Evolutionary conservation across 37 sponge, comb jelly and placozoan species (phyloP).

Genomic region (Cladorhizidae sp.): DNA sequence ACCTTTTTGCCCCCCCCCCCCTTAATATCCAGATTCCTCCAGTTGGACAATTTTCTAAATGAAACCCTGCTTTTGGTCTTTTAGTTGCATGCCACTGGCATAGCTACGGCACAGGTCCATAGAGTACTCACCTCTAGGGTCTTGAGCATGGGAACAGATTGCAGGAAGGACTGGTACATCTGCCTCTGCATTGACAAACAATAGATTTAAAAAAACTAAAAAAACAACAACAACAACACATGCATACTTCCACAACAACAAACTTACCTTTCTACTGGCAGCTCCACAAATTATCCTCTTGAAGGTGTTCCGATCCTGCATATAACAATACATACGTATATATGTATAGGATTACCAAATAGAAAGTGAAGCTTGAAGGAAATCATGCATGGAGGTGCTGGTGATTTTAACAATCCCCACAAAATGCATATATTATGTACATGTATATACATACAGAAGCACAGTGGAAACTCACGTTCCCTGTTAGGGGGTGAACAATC

Average conservation of each 20-base stretch:
- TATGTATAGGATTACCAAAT: too few relatives aligned
- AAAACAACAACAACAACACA: background rate
- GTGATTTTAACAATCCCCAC: too few relatives aligned
- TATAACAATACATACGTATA: too few relatives aligned
- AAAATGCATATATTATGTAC: too few relatives aligned
- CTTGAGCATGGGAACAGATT: conserved; percentile 88
- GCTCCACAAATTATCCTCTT: conserved; percentile 82
- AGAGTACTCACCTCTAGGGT: conserved; percentile 73
- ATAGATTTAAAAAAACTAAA: conserved; percentile 2
- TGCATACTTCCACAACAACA: background rate
- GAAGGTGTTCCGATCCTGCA: conserved; percentile 86
- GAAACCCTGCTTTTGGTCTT: too few relatives aligned
- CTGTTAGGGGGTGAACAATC: too few relatives aligned
- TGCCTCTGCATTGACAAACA: conserved; percentile 46
- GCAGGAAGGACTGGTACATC: conserved; percentile 82
- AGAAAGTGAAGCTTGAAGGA: background rate
- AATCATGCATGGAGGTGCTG: background rate
- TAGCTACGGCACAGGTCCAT: background rate
- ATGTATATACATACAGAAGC: too few relatives aligned
- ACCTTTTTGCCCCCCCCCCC: too few relatives aligned
- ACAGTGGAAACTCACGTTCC: too few relatives aligned
- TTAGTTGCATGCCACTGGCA: background rate
- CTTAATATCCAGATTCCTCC: too few relatives aligned
- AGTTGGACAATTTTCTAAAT: too few relatives aligned
- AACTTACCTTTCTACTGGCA: conserved; percentile 83